Conservation (phyloP, 2,888 invertebrate species). For the Heliconius ismenius region DNA sequence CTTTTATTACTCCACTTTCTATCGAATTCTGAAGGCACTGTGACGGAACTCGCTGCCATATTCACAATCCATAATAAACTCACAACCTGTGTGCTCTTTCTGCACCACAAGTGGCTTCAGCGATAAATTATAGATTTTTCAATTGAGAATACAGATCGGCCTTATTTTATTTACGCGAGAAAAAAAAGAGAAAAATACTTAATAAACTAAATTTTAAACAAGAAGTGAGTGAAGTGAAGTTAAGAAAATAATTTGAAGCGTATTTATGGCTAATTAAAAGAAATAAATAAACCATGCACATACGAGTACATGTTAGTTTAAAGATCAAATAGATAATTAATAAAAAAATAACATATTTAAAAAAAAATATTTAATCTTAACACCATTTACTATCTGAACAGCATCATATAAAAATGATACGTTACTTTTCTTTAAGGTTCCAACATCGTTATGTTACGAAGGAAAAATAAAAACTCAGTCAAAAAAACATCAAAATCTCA, state of each 20-base stretch:
- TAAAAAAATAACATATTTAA: background rate
- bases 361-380: background rate
- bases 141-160: too few relatives aligned
- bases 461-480: conserved; percentile 80
- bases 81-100: too few relatives aligned
- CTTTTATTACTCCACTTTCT: too few relatives aligned
- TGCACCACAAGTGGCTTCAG: too few relatives aligned
- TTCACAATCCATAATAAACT: too few relatives aligned
- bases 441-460: conserved; percentile 52
- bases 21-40: too few relatives aligned
- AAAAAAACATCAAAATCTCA: conserved; percentile 83
- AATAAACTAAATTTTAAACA: too few relatives aligned
- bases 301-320: background rate
- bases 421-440: conserved; percentile 54
- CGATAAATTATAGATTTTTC: too few relatives aligned
- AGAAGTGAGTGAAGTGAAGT: too few relatives aligned
- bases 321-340: background rate
- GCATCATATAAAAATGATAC: conserved; percentile 39
- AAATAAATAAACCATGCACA: background rate
- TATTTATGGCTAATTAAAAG: background rate
- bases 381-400: conserved; percentile 5
- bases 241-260: background rate
- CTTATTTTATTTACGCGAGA: too few relatives aligned
- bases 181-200: too few relatives aligned
- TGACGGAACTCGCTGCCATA: too few relatives aligned